Percentiles rank a stretch among this genome's conserved stretches.
phyloP scores from a whole-genome alignment of 2,113 vertebrate genomes.

The Pithys albifrons region DNA sequence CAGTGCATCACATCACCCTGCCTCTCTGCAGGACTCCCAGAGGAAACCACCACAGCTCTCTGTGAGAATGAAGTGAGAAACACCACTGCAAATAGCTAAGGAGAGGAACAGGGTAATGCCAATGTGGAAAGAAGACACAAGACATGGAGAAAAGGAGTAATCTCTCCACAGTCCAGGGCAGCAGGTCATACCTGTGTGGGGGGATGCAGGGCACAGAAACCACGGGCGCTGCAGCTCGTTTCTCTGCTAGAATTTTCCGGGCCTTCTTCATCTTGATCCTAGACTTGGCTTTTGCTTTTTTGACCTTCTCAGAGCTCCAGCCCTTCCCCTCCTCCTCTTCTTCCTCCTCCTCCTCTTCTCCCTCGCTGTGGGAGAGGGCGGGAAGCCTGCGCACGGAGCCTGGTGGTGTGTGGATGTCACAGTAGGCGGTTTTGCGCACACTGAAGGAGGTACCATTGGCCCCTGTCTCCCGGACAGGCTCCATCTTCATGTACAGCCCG shows the following conservation, averaged over 20 bases:
- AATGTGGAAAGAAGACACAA: fast-evolving
- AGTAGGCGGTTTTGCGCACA: constrained; percentile 97
- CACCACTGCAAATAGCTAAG: neutral
- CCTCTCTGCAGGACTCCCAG: neutral
- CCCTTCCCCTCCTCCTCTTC: constrained; percentile 94
- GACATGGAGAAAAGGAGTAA: neutral
- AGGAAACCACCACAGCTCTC: neutral
- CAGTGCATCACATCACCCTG: fast-evolving
- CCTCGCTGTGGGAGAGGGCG: constrained; percentile 89
- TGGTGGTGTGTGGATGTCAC: constrained; percentile 95
- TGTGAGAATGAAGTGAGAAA: fast-evolving
- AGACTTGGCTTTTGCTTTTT: constrained; percentile 97
- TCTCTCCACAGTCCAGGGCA: fast-evolving
- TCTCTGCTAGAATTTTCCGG: constrained; percentile 94
- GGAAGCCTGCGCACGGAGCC: constrained; percentile 86
- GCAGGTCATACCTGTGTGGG: constrained; percentile 84
- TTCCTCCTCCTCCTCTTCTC: constrained; percentile 90
- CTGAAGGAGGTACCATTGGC: constrained; percentile 97
- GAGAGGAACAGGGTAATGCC: neutral
- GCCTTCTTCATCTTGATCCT: constrained; percentile 98
- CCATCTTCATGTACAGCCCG: constrained; percentile 99
- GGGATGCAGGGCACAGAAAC: constrained; percentile 98
- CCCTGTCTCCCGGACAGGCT: constrained; percentile 93
- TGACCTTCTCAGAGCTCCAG: constrained; percentile 95
- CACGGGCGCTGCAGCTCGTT: constrained; percentile 92